phyloP scores from a whole-genome alignment of 2,113 vertebrate genomes.

The Corvus moneduloides region DNA sequence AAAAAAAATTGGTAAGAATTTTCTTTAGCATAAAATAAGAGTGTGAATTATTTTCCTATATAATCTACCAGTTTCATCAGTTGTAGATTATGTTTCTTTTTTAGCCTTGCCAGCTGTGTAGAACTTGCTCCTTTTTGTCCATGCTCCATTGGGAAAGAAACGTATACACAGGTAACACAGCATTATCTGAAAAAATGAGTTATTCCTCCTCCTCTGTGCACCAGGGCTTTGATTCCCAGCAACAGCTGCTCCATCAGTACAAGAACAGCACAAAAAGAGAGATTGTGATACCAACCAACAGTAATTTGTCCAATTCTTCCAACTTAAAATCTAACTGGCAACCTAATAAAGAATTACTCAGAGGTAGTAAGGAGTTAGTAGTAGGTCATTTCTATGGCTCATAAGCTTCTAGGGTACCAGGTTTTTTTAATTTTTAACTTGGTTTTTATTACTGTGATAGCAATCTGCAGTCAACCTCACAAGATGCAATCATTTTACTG shows the following conservation, averaged over 20 bases:
- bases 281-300: background rate
- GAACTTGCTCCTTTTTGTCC: background rate
- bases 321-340: background rate
- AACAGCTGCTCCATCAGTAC: background rate
- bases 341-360: conserved; percentile 1
- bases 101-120: background rate
- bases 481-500: background rate
- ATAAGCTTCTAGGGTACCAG: background rate
- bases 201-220: background rate
- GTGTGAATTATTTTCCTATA: background rate
- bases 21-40: background rate
- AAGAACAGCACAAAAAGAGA: background rate
- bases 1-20: background rate
- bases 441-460: background rate
- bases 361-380: background rate
- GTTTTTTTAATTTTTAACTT: conserved; percentile 5
- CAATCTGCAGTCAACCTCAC: background rate
- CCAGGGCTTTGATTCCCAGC: background rate
- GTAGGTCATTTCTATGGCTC: background rate
- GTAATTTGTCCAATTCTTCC: conserved; percentile 1
- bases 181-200: background rate
- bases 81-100: background rate
- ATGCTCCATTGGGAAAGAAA: background rate
- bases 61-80: background rate
- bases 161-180: background rate